Percentiles rank a stretch among this genome's conserved stretches.
phyloP scores from a whole-genome alignment of 2,888 invertebrate genomes.

The Archaeoteleia sp. region DNA sequence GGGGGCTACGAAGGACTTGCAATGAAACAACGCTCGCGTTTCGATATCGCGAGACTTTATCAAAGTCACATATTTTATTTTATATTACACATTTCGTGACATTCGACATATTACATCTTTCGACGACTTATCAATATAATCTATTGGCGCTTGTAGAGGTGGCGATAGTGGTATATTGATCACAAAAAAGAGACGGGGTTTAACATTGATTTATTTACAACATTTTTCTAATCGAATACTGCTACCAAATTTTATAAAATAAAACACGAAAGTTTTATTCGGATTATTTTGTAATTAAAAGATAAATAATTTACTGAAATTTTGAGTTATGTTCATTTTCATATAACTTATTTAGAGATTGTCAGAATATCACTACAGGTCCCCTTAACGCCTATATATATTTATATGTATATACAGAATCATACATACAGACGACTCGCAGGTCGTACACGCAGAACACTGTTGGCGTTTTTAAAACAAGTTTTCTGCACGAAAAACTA shows the following conservation, averaged over 20 bases:
- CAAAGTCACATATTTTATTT: slow-evolving; percentile 46
- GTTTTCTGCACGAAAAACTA: slow-evolving; percentile 45
- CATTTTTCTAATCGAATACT: too few species aligned
- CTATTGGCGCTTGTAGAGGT: slow-evolving; percentile 34
- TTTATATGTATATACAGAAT: slow-evolving; percentile 61
- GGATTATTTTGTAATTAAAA: too few species aligned
- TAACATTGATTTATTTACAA: too few species aligned
- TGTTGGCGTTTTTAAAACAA: slow-evolving; percentile 29
- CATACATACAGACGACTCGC: slow-evolving; percentile 55
- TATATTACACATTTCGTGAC: slow-evolving; percentile 45
- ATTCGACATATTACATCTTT: slow-evolving; percentile 28
- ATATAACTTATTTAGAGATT: too few species aligned
- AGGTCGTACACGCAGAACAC: slow-evolving; percentile 13
- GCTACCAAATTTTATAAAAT: too few species aligned
- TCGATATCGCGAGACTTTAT: slow-evolving; percentile 39
- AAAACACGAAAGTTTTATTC: too few species aligned
- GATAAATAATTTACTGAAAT: too few species aligned
- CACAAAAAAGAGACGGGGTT: too few species aligned
- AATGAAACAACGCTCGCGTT: slow-evolving; percentile 19
- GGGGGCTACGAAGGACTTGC: slow-evolving; percentile 33
- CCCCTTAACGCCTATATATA: too few species aligned
- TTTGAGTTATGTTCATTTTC: too few species aligned
- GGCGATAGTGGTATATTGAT: too few species aligned
- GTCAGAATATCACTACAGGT: too few species aligned
- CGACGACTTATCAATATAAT: slow-evolving; percentile 35